phyloP scores from a whole-genome alignment of 1,140 invertebrate genomes.

The Saxidomus purpurata region DNA sequence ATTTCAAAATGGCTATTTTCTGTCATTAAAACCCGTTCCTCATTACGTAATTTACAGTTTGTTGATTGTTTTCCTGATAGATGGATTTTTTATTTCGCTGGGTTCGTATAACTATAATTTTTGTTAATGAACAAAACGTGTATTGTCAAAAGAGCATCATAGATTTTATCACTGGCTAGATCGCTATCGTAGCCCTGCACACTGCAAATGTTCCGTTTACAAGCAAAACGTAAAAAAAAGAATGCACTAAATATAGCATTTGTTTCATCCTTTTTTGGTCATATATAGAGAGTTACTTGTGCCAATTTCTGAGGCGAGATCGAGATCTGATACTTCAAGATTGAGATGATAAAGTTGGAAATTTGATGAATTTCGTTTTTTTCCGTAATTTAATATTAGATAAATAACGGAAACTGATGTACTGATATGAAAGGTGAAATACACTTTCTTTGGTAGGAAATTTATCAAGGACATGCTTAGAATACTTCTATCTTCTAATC shows the following conservation, averaged over 20 bases:
- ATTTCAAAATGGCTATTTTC: slow-evolving; percentile 13
- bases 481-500: no score
- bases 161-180: not conserved
- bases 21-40: not conserved
- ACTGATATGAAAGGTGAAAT: no score
- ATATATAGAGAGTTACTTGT: not conserved
- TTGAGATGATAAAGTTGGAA: not conserved
- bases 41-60: not conserved
- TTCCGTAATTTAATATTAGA: not conserved
- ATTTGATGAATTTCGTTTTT: slow-evolving; percentile 13
- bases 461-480: no score
- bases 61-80: slow-evolving; percentile 18
- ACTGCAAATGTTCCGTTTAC: not conserved
- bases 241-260: not conserved
- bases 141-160: not conserved
- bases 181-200: not conserved
- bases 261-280: not conserved
- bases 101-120: not conserved
- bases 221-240: not conserved
- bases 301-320: not conserved
- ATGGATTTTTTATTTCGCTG: not conserved
- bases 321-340: not conserved
- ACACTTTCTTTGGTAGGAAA: no score
- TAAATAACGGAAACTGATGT: not conserved
- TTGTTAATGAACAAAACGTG: not conserved